Conservation (phyloP, 2,113 vertebrate species). For the Laterallus jamaicensis region DNA sequence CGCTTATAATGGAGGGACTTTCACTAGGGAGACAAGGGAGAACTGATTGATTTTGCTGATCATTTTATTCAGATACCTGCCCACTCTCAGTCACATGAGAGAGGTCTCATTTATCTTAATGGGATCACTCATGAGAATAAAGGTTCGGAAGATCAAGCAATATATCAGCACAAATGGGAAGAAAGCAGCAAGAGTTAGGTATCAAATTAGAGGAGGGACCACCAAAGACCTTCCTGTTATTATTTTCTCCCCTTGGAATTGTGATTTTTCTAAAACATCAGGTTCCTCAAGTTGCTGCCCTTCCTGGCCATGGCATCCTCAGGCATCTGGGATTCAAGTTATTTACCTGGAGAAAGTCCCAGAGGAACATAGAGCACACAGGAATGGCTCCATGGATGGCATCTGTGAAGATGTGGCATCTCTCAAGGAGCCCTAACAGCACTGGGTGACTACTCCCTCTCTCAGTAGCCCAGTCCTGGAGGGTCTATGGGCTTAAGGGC, state of each 20-base stretch:
- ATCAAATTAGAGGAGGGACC: not conserved
- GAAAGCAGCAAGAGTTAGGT: not conserved
- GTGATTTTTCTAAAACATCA: not conserved
- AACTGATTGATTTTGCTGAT: slow-evolving; percentile 41
- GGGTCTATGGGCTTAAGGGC: not conserved
- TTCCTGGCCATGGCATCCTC: not conserved
- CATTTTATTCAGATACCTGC: slow-evolving; percentile 12
- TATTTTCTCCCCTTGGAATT: not conserved
- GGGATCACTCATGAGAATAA: not conserved
- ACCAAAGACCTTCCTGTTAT: not conserved
- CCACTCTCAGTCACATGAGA: not conserved
- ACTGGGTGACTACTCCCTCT: not conserved
- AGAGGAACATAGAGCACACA: not conserved
- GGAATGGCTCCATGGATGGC: not conserved
- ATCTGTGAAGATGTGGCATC: not conserved
- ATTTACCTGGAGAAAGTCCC: not conserved
- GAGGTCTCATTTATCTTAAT: slow-evolving; percentile 45
- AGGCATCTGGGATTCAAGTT: not conserved
- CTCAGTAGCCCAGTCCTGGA: not conserved
- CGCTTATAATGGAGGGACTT: not conserved
- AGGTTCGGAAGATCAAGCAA: slow-evolving; percentile 13
- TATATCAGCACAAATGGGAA: slow-evolving; percentile 3
- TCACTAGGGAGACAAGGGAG: not conserved
- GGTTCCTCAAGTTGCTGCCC: not conserved
- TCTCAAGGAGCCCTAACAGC: not conserved